phyloP scores from a whole-genome alignment of 2,113 vertebrate genomes.

The Salvelinus sp. region DNA sequence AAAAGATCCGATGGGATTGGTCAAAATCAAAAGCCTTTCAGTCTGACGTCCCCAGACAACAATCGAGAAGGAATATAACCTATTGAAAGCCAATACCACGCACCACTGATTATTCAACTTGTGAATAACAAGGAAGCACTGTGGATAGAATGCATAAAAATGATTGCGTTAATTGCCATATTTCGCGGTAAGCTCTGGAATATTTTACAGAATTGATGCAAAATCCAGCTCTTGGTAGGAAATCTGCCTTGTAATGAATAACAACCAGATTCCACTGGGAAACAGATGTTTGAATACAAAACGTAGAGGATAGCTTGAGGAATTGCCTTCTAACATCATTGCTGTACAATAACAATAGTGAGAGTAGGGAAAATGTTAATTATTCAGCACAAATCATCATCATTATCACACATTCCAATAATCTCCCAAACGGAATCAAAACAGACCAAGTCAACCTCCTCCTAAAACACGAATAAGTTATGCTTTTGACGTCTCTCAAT shows the following conservation, averaged over 20 bases:
- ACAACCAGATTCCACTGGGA: neutral
- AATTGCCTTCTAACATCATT: neutral
- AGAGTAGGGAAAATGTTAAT: neutral
- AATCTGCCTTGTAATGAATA: neutral
- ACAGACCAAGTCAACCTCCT: constrained; percentile 19
- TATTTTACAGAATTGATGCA: neutral
- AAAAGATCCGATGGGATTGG: too few species aligned
- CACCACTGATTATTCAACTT: neutral
- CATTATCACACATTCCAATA: neutral
- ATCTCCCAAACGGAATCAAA: neutral
- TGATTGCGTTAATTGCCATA: neutral
- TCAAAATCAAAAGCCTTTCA: too few species aligned
- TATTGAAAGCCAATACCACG: neutral
- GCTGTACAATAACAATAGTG: neutral
- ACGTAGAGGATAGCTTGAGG: neutral
- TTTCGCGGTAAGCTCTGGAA: neutral
- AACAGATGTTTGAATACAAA: neutral
- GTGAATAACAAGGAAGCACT: neutral
- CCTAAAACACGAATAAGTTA: neutral
- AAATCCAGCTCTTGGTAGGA: neutral
- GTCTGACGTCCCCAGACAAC: too few species aligned
- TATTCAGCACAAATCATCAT: neutral
- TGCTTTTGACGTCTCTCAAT: neutral
- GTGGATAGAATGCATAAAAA: neutral
- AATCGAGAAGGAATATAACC: too few species aligned